Conservation (phyloP, 1,140 invertebrate species). For the Macrosteles quadrilineatus region DNA sequence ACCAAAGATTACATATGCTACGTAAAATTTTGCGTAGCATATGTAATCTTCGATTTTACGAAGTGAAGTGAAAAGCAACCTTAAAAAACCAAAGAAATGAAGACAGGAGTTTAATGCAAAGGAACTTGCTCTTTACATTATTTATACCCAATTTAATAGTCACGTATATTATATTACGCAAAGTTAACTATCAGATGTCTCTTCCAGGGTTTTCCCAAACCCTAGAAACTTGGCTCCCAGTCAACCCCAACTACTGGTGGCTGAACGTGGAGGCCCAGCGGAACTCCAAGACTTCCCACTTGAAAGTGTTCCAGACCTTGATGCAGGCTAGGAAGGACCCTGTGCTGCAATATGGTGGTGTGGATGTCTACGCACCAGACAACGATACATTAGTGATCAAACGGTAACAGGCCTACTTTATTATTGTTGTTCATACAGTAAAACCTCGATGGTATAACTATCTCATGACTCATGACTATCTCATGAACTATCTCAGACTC, state of each 20-base stretch:
- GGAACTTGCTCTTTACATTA: too few species aligned
- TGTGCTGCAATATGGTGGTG: constrained; percentile 43
- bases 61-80: too few species aligned
- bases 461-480: neutral
- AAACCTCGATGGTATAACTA: neutral
- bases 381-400: neutral
- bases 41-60: too few species aligned
- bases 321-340: constrained; percentile 42
- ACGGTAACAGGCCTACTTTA: neutral
- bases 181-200: constrained; percentile 40
- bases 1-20: too few species aligned
- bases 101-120: too few species aligned
- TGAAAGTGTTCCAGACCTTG: constrained; percentile 24
- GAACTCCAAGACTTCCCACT: constrained; percentile 45
- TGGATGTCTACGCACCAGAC: constrained; percentile 41
- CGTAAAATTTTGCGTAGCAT: too few species aligned
- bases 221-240: constrained; percentile 67
- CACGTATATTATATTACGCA: too few species aligned
- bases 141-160: too few species aligned
- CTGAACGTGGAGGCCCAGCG: constrained; percentile 56
- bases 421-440: neutral
- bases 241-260: constrained; percentile 55
- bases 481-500: neutral
- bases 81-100: too few species aligned
- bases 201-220: constrained; percentile 59